These are phyloP conservation scores for Vandiemenella viatica DNA, from an alignment of 2,888 invertebrate species.

Conservation along the genomic window DNA sequence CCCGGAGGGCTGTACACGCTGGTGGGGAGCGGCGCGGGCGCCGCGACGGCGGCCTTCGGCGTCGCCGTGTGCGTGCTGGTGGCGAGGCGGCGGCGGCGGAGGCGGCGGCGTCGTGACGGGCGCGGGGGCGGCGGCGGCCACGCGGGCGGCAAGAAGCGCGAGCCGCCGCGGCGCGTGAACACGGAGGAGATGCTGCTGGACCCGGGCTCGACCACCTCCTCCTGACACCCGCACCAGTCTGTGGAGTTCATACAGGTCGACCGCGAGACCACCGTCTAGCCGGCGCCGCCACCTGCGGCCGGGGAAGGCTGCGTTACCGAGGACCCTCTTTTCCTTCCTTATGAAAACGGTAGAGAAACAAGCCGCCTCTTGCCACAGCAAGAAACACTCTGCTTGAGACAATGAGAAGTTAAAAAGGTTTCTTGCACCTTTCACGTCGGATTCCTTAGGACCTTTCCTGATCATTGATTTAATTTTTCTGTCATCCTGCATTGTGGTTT, in stretches of 20 bases:
- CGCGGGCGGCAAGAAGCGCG: conserved; percentile 32
- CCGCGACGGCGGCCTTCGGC: conserved; percentile 38
- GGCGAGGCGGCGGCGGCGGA: conserved; percentile 39
- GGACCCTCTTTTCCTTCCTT: background rate
- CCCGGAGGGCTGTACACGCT: conserved; percentile 38
- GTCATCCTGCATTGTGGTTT: too few relatives aligned
- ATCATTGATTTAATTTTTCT: too few relatives aligned
- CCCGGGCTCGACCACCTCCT: conserved; percentile 43
- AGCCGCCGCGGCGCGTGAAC: conserved; percentile 43
- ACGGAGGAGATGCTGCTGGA: conserved; percentile 55
- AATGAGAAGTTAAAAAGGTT: too few relatives aligned
- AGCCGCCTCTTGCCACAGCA: too few relatives aligned
- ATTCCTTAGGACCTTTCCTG: background rate
- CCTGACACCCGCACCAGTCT: conserved; percentile 79
- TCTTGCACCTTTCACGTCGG: background rate
- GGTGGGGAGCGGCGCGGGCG: conserved; percentile 38
- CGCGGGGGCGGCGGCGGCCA: conserved; percentile 33
- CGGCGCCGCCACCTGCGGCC: background rate
- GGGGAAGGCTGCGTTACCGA: background rate
- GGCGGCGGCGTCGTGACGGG: conserved; percentile 36
- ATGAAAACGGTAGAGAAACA: too few relatives aligned
- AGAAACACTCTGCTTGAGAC: too few relatives aligned
- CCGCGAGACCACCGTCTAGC: conserved; percentile 69
- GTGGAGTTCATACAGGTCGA: conserved; percentile 88
- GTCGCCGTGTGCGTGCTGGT: conserved; percentile 42